These are phyloP conservation scores for Anoncus sp. DNA, from an alignment of 2,888 invertebrate species.

Conservation along the genomic window DNA sequence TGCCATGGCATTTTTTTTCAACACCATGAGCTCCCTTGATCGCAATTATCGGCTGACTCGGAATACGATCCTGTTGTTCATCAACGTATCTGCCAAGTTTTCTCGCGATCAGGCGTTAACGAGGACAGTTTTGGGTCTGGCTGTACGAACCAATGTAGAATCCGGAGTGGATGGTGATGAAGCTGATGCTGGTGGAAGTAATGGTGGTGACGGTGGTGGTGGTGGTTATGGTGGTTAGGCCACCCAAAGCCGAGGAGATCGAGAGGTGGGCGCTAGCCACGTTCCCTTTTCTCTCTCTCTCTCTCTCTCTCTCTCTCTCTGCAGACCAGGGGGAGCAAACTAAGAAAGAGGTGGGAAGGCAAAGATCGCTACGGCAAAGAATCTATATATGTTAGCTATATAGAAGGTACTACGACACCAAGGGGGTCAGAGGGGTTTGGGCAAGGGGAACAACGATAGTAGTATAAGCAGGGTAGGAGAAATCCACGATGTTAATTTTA, in stretches of 20 bases:
- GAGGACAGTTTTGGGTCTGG: conserved; percentile 68
- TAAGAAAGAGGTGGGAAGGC: conserved; percentile 55
- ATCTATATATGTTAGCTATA: conserved; percentile 42
- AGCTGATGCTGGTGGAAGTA: conserved; percentile 54
- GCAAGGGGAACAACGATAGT: conserved; percentile 67
- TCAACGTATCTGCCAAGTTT: neutral
- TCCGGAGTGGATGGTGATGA: conserved; percentile 60
- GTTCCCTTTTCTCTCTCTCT: conserved; percentile 29
- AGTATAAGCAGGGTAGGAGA: conserved; percentile 75
- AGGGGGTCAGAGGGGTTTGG: conserved; percentile 62
- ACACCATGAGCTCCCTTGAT: neutral
- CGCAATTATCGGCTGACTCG: neutral
- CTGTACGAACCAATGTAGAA: conserved; percentile 56
- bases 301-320: conserved; percentile 14
- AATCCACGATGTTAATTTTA: conserved; percentile 83
- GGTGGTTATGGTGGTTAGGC: conserved; percentile 79
- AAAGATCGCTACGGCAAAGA: conserved; percentile 28
- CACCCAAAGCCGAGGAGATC: conserved; percentile 81
- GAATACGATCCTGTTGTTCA: neutral
- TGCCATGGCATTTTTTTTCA: neutral
- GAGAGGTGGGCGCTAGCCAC: conserved; percentile 71
- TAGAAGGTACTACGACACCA: conserved; percentile 41
- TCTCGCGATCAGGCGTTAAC: conserved; percentile 42
- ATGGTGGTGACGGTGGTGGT: conserved; percentile 74
- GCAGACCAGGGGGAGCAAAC: conserved; percentile 51